Conservation (phyloP, 1,140 invertebrate genomes). For the Ceratosolen fusciceps region DNA sequence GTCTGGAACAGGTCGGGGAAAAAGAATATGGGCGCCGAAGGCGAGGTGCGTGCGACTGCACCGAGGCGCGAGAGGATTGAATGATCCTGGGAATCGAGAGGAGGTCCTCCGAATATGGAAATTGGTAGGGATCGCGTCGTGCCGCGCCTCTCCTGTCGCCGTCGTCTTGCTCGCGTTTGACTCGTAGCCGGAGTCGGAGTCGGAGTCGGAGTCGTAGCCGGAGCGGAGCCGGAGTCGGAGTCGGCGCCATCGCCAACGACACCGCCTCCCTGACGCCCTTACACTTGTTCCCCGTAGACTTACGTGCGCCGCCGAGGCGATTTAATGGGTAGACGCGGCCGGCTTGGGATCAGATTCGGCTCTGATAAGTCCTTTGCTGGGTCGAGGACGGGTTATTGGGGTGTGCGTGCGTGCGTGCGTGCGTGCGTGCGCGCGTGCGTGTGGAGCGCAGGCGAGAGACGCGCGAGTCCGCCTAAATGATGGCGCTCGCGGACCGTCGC, state of each 20-base stretch:
- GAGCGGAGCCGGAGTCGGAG: conserved; percentile 47
- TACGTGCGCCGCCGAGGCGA: conserved; percentile 3
- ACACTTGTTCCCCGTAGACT: conserved; percentile 57
- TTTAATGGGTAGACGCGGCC: conserved; percentile 36
- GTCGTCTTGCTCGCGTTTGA: conserved; percentile 48
- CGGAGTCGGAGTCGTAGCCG: conserved; percentile 56
- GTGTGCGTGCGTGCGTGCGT: conserved; percentile 15
- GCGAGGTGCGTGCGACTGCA: not conserved
- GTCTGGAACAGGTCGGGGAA: not conserved
- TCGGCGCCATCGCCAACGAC: conserved; percentile 51
- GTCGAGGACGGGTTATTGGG: too few relatives aligned
- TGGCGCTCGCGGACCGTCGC: conserved; percentile 3
- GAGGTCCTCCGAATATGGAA: conserved; percentile 58
- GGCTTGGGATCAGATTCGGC: conserved; percentile 40
- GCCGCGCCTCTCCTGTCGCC: conserved; percentile 42
- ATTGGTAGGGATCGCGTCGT: conserved; percentile 61
- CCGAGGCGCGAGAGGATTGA: conserved; percentile 33
- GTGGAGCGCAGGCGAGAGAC: conserved; percentile 33
- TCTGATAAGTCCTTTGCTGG: too few relatives aligned
- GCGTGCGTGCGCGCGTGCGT: conserved; percentile 29
- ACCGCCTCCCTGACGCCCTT: conserved; percentile 64
- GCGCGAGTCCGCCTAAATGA: conserved; percentile 25
- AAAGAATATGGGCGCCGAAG: not conserved
- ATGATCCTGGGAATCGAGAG: conserved; percentile 58
- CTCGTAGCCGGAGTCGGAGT: conserved; percentile 48